These are phyloP conservation scores for Tholera decimalis DNA, from an alignment of 2,888 invertebrate genomes.

Conservation along the genomic window DNA sequence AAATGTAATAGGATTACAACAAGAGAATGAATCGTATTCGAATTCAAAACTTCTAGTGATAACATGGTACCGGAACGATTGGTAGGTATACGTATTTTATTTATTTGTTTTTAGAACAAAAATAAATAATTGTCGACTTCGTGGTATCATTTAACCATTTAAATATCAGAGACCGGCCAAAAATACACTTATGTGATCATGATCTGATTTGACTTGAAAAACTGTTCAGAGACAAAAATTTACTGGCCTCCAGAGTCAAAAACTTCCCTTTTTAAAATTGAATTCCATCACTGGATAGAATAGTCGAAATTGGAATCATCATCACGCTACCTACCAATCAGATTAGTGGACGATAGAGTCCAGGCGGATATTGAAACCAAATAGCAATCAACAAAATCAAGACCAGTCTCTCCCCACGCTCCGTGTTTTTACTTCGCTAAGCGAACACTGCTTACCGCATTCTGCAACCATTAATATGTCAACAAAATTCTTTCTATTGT, in stretches of 20 bases:
- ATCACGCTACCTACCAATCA: background rate
- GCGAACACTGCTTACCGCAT: slow-evolving; percentile 47
- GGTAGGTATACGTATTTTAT: background rate
- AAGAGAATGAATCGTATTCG: background rate
- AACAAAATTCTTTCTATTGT: slow-evolving; percentile 80
- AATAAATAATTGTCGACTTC: no score
- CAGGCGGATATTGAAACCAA: slow-evolving; percentile 1
- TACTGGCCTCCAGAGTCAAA: no score
- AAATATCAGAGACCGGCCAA: background rate
- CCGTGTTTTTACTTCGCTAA: slow-evolving; percentile 47
- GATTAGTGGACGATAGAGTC: background rate
- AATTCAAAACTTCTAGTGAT: background rate
- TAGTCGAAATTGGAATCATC: background rate
- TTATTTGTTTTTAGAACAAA: background rate
- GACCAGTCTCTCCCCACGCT: slow-evolving; percentile 2
- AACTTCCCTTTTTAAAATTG: no score
- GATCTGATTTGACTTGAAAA: no score
- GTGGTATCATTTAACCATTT: background rate
- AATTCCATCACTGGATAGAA: background rate
- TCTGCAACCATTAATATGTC: slow-evolving; percentile 62
- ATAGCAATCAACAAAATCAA: slow-evolving; percentile 19
- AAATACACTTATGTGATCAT: no score
- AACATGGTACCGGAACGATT: background rate
- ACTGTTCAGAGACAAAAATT: no score
- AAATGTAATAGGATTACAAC: slow-evolving; percentile 1